Percentiles rank a stretch among this genome's conserved stretches.
Conservation (phyloP, 1,140 invertebrate genomes). For the Brachionus asplanchnoidis region DNA sequence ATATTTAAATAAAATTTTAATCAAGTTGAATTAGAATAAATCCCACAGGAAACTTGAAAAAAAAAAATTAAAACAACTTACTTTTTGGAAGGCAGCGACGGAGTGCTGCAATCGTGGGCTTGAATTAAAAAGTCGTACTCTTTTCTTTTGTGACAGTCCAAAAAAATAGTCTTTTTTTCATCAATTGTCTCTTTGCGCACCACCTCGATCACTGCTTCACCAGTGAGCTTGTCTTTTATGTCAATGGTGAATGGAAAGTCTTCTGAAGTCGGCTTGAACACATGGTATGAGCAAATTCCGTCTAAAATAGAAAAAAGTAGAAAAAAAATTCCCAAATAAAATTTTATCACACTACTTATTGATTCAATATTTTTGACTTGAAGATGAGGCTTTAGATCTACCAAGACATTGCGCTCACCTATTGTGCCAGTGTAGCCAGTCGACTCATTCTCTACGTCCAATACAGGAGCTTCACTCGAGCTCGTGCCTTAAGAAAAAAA, state of each 20-base stretch:
- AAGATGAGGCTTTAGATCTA: conserved; percentile 37
- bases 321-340: neutral
- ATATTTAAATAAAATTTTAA: too few species aligned
- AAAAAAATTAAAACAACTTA: neutral
- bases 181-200: neutral
- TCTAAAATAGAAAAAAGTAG: neutral
- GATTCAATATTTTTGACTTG: conserved; percentile 40
- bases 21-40: too few species aligned
- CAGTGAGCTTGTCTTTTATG: conserved; percentile 17
- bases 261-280: conserved; percentile 24
- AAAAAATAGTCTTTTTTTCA: neutral
- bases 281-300: conserved; percentile 40
- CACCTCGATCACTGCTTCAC: conserved; percentile 25
- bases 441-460: conserved; percentile 19
- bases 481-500: neutral
- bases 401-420: conserved; percentile 19
- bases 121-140: conserved; percentile 35
- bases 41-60: neutral
- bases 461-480: neutral
- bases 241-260: conserved; percentile 35
- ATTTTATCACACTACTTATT: neutral
- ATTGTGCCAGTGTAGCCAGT: conserved; percentile 3
- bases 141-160: conserved; percentile 36
- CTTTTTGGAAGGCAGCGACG: conserved; percentile 31
- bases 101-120: conserved; percentile 27